These are phyloP conservation scores for Scaptomyza reducta DNA, from an alignment of 2,888 invertebrate genomes.

Conservation along the genomic window DNA sequence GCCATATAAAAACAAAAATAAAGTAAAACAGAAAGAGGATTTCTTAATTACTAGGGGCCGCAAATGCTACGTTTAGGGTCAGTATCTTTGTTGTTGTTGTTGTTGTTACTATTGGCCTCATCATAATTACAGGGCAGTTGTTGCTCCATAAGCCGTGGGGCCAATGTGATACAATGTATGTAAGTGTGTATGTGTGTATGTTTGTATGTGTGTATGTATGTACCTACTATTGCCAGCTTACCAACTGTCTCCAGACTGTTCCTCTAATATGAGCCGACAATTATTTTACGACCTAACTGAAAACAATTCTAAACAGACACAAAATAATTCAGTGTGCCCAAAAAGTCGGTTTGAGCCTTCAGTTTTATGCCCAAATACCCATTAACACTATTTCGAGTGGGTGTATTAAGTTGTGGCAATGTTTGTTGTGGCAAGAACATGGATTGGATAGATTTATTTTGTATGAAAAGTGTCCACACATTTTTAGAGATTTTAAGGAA, in stretches of 20 bases:
- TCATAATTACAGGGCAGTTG: slow-evolving; percentile 74
- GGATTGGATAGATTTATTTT: too few species aligned
- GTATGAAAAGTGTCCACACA: too few species aligned
- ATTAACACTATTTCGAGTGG: background rate
- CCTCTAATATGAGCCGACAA: slow-evolving; percentile 60
- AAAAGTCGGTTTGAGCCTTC: slow-evolving; percentile 35
- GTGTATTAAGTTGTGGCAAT: background rate
- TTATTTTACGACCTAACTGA: slow-evolving; percentile 75
- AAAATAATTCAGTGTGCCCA: slow-evolving; percentile 40
- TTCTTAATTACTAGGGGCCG: slow-evolving; percentile 74
- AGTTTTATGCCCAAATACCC: slow-evolving; percentile 4
- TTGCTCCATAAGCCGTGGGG: slow-evolving; percentile 59
- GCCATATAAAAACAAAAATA: slow-evolving; percentile 21
- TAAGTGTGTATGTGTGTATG: slow-evolving; percentile 41
- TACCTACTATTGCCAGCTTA: slow-evolving; percentile 57
- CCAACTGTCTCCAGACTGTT: slow-evolving; percentile 33
- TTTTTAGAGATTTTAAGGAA: too few species aligned
- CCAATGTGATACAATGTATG: slow-evolving; percentile 57
- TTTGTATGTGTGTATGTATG: slow-evolving; percentile 13
- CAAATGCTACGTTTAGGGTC: slow-evolving; percentile 66
- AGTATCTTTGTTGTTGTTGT: slow-evolving; percentile 48
- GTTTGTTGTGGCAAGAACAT: background rate
- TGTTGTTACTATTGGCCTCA: slow-evolving; percentile 68
- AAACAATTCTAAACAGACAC: slow-evolving; percentile 33
- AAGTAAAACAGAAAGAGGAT: slow-evolving; percentile 65